These are phyloP conservation scores for Lasioglossum morio DNA, from an alignment of 2,888 invertebrate species.

Conservation along the genomic window DNA sequence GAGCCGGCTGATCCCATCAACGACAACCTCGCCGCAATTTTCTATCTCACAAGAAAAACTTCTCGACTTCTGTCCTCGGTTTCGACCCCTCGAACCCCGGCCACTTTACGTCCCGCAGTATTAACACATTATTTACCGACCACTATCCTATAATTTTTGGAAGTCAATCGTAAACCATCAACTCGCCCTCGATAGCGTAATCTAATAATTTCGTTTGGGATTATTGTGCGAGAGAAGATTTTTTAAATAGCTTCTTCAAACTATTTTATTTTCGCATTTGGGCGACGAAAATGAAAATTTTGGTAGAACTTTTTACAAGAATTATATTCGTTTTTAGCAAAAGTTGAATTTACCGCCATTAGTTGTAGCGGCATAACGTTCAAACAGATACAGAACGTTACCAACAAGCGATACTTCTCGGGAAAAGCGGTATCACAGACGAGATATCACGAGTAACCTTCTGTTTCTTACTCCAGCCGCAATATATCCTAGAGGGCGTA, in stretches of 20 bases:
- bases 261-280: not conserved
- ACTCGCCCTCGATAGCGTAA: too few species aligned
- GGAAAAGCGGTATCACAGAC: not conserved
- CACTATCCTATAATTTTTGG: not conserved
- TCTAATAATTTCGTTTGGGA: too few species aligned
- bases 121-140: not conserved
- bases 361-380: not conserved
- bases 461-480: too few species aligned
- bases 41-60: not conserved
- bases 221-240: too few species aligned
- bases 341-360: not conserved
- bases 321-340: too few species aligned
- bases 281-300: not conserved
- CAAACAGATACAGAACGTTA: not conserved
- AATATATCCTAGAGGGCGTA: too few species aligned
- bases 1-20: constrained; percentile 44
- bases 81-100: not conserved
- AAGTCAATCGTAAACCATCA: not conserved
- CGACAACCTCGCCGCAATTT: not conserved
- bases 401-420: not conserved
- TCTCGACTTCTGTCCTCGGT: not conserved
- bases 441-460: too few species aligned
- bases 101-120: not conserved
- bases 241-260: too few species aligned
- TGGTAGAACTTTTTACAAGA: too few species aligned